Base-by-base conservation (phyloP, 2,113 vertebrate species). In the Pteruthius melanotis region DNA sequence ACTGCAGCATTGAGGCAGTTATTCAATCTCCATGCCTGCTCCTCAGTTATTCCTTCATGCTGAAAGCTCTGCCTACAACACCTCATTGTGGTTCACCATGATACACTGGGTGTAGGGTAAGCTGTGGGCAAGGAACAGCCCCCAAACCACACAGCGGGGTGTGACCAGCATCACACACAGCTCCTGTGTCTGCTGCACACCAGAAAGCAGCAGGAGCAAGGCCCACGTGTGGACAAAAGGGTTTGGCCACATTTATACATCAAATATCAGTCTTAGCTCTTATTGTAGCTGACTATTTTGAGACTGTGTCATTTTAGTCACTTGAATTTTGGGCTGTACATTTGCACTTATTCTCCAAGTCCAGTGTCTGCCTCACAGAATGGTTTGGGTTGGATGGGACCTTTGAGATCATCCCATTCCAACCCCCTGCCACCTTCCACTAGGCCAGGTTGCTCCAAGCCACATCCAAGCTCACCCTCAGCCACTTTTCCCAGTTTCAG, bases 1-100 rank as follows among this genome's bases (percentile, higher is more conserved):
- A 95, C 81, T 87, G 97, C 95, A 94, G 88, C 92, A 86, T 7
- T 92, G 88, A 95, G 95, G 83, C 2, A 2, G 89, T 96, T 97
- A 83, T 47, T 97, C 95, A 91, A 59, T 61, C 95, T 95, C 92
- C 53, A 56, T 16, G 12, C 87, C 82, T 45, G 45, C 49, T 92
- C 90, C 87, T 92, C 72, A 77, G 65, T 56, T 33, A 66, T 39
- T 39, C 40, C 79, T 65, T 23, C 39, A 49, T 31, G 87, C 83
- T 84, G 68, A 88, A 87, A 92, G 69, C 69, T n/a, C 69, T 45
- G 42, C 66, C 92, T 66, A 8, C 33, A 72, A 4, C 9, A 33
- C 42, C 80, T 74, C 71, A 8, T 0, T 31, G 50, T 64, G 82
- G 16, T 42, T n/a, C 50, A 78, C 71, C 35, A 12, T 2, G 42